Base-by-base conservation (phyloP, 2,797 vertebrate genomes). In the Hemitrygon akajei region DNA sequence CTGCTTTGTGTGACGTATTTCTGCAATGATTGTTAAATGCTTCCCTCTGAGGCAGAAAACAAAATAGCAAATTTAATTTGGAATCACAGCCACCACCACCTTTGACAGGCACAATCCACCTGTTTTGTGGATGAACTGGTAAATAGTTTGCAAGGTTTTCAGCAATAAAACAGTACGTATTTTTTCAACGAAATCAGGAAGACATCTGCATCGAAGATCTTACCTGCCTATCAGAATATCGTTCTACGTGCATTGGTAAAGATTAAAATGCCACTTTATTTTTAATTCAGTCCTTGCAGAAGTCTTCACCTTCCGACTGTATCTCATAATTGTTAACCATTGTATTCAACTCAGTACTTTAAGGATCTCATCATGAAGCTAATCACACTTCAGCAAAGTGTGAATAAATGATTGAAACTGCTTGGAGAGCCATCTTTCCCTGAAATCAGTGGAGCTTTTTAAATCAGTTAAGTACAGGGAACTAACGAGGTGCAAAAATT, bases 381-480 rank as follows among this genome's bases (percentile, higher is more conserved):
- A 89, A 89, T 89, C 60, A 63, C 7, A 1, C 14, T 89, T 89
- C 69, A 66, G 37, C n/a, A 10, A 66, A 20, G 86, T 89, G 63
- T 16, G 9, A 89, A 89, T 63, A 89, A 63, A 34, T 89, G 86
- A 89, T 89, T 69, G 60, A 89, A 69, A 89, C 63, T 69, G 63
- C 60, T 69, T 22, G 60, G 1, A 66, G 86, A 12, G 1, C 86
- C 63, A 37, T 56, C 60, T 69, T 69, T 69, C 7, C 60, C 60
- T 20, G 18, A 89, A 89, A n/a, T 69, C 63, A 22, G 16, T 3
- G 16, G 16, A 60, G 14, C 27, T 87, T 60, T 63, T 63, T 87
- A 87, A 87, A 87, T 87, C 58, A 87, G 58, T 87, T 73, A 66
- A 87, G 25, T 87, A 66, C 30, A 87, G 84, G 14, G 63, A 87